These are phyloP conservation scores for Leiothrix lutea DNA, from an alignment of 2,113 vertebrate genomes.

Conservation along the genomic window DNA sequence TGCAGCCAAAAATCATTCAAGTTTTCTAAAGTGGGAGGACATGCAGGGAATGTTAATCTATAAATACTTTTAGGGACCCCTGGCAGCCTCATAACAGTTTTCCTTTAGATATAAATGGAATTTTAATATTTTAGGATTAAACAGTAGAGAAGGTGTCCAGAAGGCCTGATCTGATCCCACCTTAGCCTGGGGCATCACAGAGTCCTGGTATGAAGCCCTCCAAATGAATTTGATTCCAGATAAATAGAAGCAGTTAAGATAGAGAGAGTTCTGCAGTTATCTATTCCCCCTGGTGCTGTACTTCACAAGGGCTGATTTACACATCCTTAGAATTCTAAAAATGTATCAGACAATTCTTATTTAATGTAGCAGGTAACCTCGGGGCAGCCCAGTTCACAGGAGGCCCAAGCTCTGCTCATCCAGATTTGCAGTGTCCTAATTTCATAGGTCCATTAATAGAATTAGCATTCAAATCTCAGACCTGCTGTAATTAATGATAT, in stretches of 20 bases:
- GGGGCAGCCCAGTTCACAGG: slow-evolving; percentile 22
- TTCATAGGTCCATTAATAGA: slow-evolving; percentile 59
- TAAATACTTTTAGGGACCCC: background rate
- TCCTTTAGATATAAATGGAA: background rate
- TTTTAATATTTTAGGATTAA: background rate
- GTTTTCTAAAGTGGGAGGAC: background rate
- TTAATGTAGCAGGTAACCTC: slow-evolving; percentile 21
- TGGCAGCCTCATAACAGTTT: background rate
- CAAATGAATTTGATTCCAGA: background rate
- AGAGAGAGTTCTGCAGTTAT: background rate
- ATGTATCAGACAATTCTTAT: background rate
- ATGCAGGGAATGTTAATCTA: background rate
- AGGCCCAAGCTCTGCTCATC: background rate
- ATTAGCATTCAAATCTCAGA: slow-evolving; percentile 52
- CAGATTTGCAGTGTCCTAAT: slow-evolving; percentile 64
- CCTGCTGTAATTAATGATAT: slow-evolving; percentile 59
- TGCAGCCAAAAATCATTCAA: slow-evolving; percentile 1
- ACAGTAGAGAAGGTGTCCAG: background rate
- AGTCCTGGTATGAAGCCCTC: background rate
- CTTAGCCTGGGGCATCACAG: background rate
- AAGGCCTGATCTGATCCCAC: background rate
- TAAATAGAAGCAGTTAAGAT: background rate
- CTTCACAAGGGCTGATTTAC: slow-evolving; percentile 55
- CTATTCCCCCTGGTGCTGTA: slow-evolving; percentile 3
- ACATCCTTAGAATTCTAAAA: slow-evolving; percentile 29